Base-by-base conservation (phyloP, 2,888 invertebrate species). In the Platycheirus rosarum region DNA sequence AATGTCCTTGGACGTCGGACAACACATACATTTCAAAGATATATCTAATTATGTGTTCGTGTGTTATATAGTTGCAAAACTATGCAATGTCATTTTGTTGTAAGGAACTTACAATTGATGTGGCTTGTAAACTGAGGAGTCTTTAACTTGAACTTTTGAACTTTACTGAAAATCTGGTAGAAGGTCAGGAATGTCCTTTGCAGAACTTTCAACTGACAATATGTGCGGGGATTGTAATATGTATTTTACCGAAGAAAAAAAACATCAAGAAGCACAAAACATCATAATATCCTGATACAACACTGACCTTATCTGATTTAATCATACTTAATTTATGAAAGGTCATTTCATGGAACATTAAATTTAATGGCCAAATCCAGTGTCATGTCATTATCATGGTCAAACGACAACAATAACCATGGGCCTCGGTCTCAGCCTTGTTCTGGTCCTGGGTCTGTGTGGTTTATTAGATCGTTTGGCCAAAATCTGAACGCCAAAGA, bases 301-400 rank as follows among this genome's bases (percentile, higher is more conserved):
- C n/a, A n/a, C 82, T 82, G 82, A 82, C 82, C 82, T 82, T 73
- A 82, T 82, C 82, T 82, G 82, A 82, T 82, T 82, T 82, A 82
- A 82, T 82, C 82, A 82, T 82, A 82, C 82, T 82, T 77, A 82
- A 82, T 82, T 82, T 82, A 82, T 82, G 82, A 82, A 82, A 82
- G 77, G 82, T 82, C 82, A 73, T 82, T 82, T 82, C 77, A 82
- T 77, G 82, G 77, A 57, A 68, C 82, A 82, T 82, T 82, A 82
- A 71, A 66, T 77, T 82, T 82, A 73, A 82, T 77, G 82, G 55
- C 60, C 40, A 77, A 82, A 82, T 82, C 77, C 82, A 82, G 82
- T 82, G 82, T 82, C 77, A 77, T 82, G 82, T 82, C 77, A 82
- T 82, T 82, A 82, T 82, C 82, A 77, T 82, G 71, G 82, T 71